These are phyloP conservation scores for Phalacrocorax brasilianus DNA, from an alignment of 2,113 vertebrate species.

Conservation along the genomic window DNA sequence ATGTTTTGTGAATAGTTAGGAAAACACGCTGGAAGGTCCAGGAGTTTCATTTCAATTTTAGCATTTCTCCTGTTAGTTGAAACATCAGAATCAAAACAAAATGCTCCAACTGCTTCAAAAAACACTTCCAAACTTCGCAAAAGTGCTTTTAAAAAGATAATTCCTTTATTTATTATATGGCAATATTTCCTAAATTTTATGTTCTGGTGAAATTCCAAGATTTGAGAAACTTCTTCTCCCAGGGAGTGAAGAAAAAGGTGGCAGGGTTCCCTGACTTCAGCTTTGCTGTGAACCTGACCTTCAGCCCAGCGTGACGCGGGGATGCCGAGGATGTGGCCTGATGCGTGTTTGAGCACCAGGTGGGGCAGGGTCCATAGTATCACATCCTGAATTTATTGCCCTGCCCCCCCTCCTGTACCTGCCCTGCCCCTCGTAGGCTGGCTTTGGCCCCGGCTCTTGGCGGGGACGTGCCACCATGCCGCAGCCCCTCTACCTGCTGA, in stretches of 20 bases:
- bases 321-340: background rate
- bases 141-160: background rate
- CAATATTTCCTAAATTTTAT: background rate
- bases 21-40: background rate
- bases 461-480: accelerated
- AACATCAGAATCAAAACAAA: background rate
- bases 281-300: background rate
- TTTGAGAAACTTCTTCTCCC: background rate
- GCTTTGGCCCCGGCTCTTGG: background rate
- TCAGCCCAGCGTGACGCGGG: accelerated
- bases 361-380: accelerated
- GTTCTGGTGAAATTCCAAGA: background rate
- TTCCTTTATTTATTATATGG: background rate
- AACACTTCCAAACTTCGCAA: background rate
- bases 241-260: background rate
- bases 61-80: background rate
- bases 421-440: background rate
- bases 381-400: background rate
- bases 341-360: background rate
- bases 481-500: accelerated
- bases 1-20: slow-evolving; percentile 15
- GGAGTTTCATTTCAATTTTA: background rate
- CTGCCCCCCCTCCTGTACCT: background rate
- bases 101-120: background rate
- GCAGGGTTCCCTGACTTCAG: background rate